These are phyloP conservation scores for Caloenas nicobarica DNA, from an alignment of 2,113 vertebrate species.

Conservation along the genomic window DNA sequence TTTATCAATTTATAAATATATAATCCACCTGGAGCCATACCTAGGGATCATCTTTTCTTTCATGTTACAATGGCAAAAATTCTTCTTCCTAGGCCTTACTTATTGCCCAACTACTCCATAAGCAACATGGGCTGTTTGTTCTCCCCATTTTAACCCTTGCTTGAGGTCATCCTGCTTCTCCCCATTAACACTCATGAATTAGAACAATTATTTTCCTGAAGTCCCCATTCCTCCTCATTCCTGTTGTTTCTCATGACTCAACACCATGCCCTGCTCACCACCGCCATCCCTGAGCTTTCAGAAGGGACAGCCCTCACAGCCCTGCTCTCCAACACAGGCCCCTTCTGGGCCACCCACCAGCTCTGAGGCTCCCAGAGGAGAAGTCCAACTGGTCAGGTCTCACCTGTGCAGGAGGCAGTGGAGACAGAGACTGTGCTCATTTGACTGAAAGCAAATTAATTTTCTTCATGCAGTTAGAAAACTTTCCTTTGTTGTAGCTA, in stretches of 20 bases:
- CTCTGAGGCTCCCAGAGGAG: neutral
- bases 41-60: neutral
- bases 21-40: neutral
- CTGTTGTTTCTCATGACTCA: neutral
- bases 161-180: neutral
- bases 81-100: neutral
- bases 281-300: fast-evolving
- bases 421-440: neutral
- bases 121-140: neutral
- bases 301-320: neutral
- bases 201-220: neutral
- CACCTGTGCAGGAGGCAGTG: neutral
- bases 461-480: too few relatives aligned
- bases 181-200: neutral
- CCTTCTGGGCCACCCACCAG: neutral
- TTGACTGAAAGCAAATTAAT: too few relatives aligned
- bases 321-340: neutral
- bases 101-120: neutral
- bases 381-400: neutral
- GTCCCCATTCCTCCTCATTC: neutral
- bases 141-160: neutral
- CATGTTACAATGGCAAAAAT: neutral
- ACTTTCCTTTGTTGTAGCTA: too few relatives aligned
- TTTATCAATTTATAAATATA: neutral
- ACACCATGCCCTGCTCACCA: neutral